These are phyloP conservation scores for Podarcis siculus DNA, from an alignment of 2,797 vertebrate species.

Conservation along the genomic window DNA sequence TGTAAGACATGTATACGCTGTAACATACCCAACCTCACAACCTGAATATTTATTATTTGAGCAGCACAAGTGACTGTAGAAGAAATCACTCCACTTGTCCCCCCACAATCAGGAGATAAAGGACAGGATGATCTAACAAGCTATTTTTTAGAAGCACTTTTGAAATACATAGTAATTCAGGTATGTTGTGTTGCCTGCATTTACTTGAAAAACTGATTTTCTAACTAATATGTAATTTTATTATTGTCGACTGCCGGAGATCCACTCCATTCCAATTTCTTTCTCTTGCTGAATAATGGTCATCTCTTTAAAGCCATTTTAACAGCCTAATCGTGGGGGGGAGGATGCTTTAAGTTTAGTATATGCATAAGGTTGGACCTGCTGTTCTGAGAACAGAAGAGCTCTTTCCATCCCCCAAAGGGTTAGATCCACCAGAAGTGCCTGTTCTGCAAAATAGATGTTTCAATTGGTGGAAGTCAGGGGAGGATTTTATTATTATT, in stretches of 20 bases:
- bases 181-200: constrained; percentile 79
- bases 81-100: constrained; percentile 96
- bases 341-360: not conserved
- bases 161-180: constrained; percentile 99
- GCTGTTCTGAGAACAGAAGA: no score
- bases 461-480: no score
- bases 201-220: not conserved
- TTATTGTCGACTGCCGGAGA: not conserved
- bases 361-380: not conserved
- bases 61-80: constrained; percentile 96
- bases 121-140: constrained; percentile 98
- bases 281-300: not conserved
- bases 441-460: no score
- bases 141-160: constrained; percentile 96
- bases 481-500: no score
- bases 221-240: not conserved
- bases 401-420: no score
- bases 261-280: not conserved
- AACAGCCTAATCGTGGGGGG: not conserved
- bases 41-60: constrained; percentile 41
- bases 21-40: not conserved
- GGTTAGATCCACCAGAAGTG: no score
- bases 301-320: not conserved
- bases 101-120: constrained; percentile 98
- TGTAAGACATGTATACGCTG: not conserved